Evolutionary conservation across 2,888 invertebrate genomes (phyloP), one percentile per base, ranked within the genome.

Genomic region (Napeogenes sylphis): DNA sequence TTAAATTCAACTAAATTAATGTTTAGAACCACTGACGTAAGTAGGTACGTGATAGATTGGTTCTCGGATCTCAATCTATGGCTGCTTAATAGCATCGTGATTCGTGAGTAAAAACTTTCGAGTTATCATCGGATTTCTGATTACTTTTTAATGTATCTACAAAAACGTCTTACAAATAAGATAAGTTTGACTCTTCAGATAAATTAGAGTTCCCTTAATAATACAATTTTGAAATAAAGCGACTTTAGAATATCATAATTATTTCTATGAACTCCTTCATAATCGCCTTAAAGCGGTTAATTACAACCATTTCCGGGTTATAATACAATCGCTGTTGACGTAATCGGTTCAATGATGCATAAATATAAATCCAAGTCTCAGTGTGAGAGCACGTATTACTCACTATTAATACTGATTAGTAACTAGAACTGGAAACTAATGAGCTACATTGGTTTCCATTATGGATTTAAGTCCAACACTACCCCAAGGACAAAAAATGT

Each of bases 31-130:
- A 51, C 30, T 51, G 51, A 30, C 30, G 3, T 10, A 6, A 38
- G 21, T 21, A 35, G 35, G 47, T 30, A 30, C 51, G 51, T 30
- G 51, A 51, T 51, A 51, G 51, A 51, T 51, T 30, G 47, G 10
- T 51, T 30, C 51, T 51, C 10, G 4, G 30, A 51, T 51, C 12
- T 30, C 51, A 30, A 51, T 30, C 51, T 51, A 30, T 4, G 51
- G 21, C 21, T 51, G 21, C 30, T 47, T 64, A 62, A 62, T 60
- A 55, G 45, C 57, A 14, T 59, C 61, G 66, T 64, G 47, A 64
- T 57, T 62, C 59, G 64, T 64, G 55, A 64, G 59, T 61, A 56
- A 63, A 63, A 60, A 63, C 66, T 66, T 65, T 61, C 33, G 56
- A 58, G 56, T 59, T 61, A 61, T 66, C 61, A 57, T 57, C 21